Evolutionary conservation across 1,140 invertebrate genomes (phyloP).

Genomic region (Diabrotica undecimpunctata): DNA sequence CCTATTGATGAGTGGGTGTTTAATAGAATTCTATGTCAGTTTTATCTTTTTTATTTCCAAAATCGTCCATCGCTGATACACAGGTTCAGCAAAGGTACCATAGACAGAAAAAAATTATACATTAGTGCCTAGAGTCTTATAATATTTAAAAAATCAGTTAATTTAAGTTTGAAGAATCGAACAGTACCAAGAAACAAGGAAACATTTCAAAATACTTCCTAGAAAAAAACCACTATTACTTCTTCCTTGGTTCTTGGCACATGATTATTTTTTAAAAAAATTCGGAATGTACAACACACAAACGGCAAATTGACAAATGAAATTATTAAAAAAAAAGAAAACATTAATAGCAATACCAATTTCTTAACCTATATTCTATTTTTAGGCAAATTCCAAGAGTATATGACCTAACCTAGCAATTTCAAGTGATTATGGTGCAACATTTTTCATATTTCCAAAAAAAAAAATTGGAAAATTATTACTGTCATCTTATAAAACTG

Average conservation of each 20-base stretch:
- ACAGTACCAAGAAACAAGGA: not conserved
- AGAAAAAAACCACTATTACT: too few species aligned
- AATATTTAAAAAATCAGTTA: not conserved
- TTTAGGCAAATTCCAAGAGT: too few species aligned
- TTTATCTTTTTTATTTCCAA: constrained; percentile 23
- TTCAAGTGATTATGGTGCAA: too few species aligned
- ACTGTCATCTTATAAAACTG: too few species aligned
- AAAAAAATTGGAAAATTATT: too few species aligned
- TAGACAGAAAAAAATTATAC: constrained; percentile 20
- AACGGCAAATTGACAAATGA: not conserved
- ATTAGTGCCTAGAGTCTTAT: constrained; percentile 21
- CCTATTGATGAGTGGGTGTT: not conserved
- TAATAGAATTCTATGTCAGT: constrained; percentile 9
- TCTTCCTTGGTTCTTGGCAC: too few species aligned
- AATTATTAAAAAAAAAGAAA: too few species aligned
- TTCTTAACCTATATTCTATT: too few species aligned
- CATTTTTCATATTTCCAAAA: too few species aligned
- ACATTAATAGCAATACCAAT: too few species aligned
- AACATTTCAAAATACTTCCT: too few species aligned
- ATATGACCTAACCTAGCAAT: too few species aligned
- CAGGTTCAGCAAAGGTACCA: constrained; percentile 21
- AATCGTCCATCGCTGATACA: constrained; percentile 22
- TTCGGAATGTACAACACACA: constrained; percentile 20
- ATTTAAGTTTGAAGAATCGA: not conserved
- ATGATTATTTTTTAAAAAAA: not conserved